Evolutionary conservation across 2,888 invertebrate species (phyloP), one percentile per base, ranked within the genome.

Genomic region (Smittia aterrima): DNA sequence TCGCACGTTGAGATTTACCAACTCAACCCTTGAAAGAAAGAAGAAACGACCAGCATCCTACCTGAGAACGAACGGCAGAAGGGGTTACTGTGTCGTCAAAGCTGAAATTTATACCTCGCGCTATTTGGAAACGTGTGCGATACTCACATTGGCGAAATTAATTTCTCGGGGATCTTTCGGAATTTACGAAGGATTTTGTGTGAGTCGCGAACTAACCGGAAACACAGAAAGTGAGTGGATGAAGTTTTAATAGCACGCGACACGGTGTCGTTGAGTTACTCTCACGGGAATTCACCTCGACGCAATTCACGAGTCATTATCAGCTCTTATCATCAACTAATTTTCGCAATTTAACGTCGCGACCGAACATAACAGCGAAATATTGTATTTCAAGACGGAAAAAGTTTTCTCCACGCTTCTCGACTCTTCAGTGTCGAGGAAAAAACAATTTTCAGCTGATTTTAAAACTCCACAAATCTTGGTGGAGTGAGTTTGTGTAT

Each of bases 381-480:
- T 32, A 66, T 66, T 66, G 32, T 18, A 18, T 66, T 66, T 66
- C 25, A 66, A 66, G 66, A 3, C 66, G 32, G 27, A 4, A 22
- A 58, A 58, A 58, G 16, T 58, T 58, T 58, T 58, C 58, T n/a
- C n/a, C n/a, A n/a, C 16, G 47, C 47, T 58, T 18, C 1, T 18
- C 47, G 22, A 18, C 58, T 58, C 16, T 47, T n/a, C 16, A 11
- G 47, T 47, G 47, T 11, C 11, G 16, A 58, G 58, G 18, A 64
- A 27, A 27, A 58, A 58, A 58, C 2, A 67, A 64, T 4, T n/a
- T 54, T 70, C 70, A 70, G 70, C 70, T 70, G 70, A 70, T 70
- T 70, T 70, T 53, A 67, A 67, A 67, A 67, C 18, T 24, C 53
- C 47, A 22, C 32, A 11, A 13, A 18, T 54, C 64, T 7, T 25